Base-by-base conservation (phyloP, 2,888 invertebrate species). In the Mellilla xanthometata region DNA sequence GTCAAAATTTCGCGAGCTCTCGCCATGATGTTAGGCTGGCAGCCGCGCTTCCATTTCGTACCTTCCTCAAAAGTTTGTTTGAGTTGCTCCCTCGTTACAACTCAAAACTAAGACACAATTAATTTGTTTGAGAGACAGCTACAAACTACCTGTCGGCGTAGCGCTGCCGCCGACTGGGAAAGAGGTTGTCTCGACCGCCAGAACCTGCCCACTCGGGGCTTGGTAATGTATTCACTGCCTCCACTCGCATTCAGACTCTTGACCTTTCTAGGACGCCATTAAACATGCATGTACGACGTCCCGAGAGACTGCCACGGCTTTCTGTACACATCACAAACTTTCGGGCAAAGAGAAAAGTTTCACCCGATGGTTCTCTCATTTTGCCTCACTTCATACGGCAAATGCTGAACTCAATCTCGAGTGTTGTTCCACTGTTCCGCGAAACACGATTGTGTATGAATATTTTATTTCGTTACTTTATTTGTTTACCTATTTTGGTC, bases 101-200 rank as follows among this genome's bases (percentile, higher is more conserved):
- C 75, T 82, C 77, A 76, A 78, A 83, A 80, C 76, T 78, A 74
- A 84, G 80, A 78, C 79, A 81, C 79, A 84, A 86, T 86, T 87
- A 86, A 86, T 86, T 87, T 84, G 76, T 81, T 85, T 83, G 81
- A 80, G 78, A 80, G 87, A 83, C 81, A 83, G 81, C 76, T 79
- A 82, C 84, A 81, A 86, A 87, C 80, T 81, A 85, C 80, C 83
- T 86, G 82, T 79, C 81, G 72, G 67, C 71, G 66, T 65, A n/a
- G n/a, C n/a, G n/a, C n/a, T n/a, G 53, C 27, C 72, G 75, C 64
- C 62, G 72, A 83, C 68, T 82, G 81, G 61, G 71, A 79, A 82
- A 81, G 81, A 78, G 77, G 75, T 75, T 80, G 78, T 81, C 76
- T 72, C 64, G 73, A 73, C 58, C n/a, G n/a, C n/a, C 65, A 72